Evolutionary conservation across 2,113 vertebrate genomes (phyloP).

Genomic region (Aptenodytes patagonicus): DNA sequence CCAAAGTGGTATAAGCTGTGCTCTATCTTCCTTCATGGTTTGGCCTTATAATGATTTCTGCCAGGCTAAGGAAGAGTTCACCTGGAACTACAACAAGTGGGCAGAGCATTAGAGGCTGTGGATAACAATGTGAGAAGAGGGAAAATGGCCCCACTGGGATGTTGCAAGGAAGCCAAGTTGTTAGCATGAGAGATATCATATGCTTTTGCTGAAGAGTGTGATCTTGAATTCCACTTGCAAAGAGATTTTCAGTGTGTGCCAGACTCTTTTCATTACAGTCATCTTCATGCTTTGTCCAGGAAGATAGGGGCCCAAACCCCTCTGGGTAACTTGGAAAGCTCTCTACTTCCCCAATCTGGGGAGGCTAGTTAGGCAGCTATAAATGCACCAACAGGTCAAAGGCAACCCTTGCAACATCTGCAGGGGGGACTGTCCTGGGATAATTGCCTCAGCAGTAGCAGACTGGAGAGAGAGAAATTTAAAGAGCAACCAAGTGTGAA

Average conservation of each 20-base stretch:
- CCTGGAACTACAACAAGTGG: background rate
- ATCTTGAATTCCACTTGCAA: background rate
- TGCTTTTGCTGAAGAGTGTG: background rate
- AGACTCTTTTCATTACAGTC: background rate
- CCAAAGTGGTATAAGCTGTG: background rate
- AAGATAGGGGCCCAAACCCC: background rate
- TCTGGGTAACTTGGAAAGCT: background rate
- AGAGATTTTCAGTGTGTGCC: background rate
- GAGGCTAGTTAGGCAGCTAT: background rate
- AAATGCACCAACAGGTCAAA: background rate
- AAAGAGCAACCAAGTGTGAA: background rate
- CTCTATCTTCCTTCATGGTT: background rate
- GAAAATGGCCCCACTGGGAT: background rate
- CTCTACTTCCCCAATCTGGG: background rate
- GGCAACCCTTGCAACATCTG: background rate
- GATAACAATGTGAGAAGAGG: background rate
- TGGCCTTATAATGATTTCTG: background rate
- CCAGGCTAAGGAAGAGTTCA: background rate
- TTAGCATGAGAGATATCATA: background rate
- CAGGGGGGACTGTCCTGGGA: background rate
- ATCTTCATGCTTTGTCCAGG: background rate
- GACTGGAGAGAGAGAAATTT: background rate
- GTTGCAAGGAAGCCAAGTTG: background rate
- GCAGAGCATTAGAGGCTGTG: background rate
- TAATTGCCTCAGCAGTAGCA: background rate